Conservation (phyloP, 2,113 vertebrate genomes). For the Pristiophorus japonicus region DNA sequence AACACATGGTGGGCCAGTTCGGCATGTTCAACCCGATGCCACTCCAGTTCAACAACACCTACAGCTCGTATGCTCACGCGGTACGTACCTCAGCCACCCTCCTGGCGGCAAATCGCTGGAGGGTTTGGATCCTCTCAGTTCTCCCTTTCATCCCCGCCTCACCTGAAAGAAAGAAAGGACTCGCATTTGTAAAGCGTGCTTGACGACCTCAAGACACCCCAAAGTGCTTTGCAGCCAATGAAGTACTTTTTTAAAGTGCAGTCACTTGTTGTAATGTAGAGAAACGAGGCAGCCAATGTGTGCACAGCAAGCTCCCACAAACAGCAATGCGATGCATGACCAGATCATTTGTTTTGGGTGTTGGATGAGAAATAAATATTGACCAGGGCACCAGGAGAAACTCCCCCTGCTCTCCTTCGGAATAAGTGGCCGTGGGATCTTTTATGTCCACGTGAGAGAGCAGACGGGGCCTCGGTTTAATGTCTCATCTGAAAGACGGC, state of each 20-base stretch:
- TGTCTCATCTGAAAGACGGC: not conserved
- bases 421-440: not conserved
- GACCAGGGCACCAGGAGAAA: not conserved
- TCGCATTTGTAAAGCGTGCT: not conserved
- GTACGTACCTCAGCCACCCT: slow-evolving; percentile 63
- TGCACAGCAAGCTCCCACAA: not conserved
- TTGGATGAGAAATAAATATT: not conserved
- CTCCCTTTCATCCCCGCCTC: not conserved
- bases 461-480: not conserved
- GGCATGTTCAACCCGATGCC: slow-evolving; percentile 94
- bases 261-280: not conserved
- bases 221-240: not conserved
- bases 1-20: slow-evolving; percentile 99
- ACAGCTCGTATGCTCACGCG: slow-evolving; percentile 96
- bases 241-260: not conserved
- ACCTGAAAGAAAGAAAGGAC: not conserved
- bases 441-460: not conserved
- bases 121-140: not conserved
- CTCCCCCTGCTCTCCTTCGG: not conserved
- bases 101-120: not conserved
- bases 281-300: not conserved
- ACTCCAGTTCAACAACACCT: slow-evolving; percentile 92
- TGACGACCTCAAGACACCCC: not conserved
- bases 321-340: not conserved
- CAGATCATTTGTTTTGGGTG: not conserved